Conservation (phyloP, 1,140 invertebrate genomes). For the Ylistrum balloti region DNA sequence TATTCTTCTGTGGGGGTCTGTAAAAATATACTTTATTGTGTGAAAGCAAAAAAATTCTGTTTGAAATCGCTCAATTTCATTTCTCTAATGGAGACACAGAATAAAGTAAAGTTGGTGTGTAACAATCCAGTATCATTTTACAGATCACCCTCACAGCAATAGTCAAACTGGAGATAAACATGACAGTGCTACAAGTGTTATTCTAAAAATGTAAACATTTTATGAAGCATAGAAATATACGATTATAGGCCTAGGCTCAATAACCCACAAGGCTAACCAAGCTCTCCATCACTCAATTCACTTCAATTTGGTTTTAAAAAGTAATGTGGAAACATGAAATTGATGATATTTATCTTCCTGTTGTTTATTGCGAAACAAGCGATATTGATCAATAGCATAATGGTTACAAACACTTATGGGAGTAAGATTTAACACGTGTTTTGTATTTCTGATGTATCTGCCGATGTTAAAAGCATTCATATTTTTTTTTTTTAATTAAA, state of each 20-base stretch:
- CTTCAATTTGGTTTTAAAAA: background rate
- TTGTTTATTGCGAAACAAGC: constrained; percentile 28
- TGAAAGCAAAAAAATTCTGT: background rate
- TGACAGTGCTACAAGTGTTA: background rate
- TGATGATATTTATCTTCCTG: constrained; percentile 4
- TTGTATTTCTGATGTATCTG: constrained; percentile 6
- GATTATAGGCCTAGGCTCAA: background rate
- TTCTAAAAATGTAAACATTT: background rate
- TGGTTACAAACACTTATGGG: constrained; percentile 33
- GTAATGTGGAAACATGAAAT: background rate
- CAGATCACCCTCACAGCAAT: background rate
- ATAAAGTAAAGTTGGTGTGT: background rate
- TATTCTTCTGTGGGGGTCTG: background rate
- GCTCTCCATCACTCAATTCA: background rate
- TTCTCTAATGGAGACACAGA: background rate
- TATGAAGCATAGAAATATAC: constrained; percentile 11
- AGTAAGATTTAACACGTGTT: constrained; percentile 8
- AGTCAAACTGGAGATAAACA: background rate
- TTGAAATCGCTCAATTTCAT: background rate
- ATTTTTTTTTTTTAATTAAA: background rate
- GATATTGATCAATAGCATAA: constrained; percentile 34
- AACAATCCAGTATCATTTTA: background rate
- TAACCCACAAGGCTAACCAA: background rate
- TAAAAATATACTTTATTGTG: background rate
- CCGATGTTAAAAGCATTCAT: background rate